These are phyloP conservation scores for Steinernema carpocapsae DNA, from an alignment of 2,888 invertebrate genomes.

Conservation along the genomic window DNA sequence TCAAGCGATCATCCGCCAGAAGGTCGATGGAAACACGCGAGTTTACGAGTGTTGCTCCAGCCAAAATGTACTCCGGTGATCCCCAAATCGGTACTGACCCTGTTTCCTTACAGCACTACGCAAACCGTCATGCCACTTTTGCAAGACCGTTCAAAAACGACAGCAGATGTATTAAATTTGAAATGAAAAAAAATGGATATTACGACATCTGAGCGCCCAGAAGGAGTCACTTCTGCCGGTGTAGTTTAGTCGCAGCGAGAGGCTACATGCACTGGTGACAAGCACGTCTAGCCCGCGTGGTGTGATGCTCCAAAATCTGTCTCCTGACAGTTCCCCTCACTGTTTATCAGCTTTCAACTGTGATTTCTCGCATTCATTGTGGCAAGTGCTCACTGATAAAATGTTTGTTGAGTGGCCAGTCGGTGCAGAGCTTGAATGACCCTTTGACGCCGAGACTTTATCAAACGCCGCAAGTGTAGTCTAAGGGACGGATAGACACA, in stretches of 20 bases:
- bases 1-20: not conserved
- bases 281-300: not conserved
- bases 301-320: not conserved
- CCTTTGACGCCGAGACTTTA: too few relatives aligned
- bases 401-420: too few relatives aligned
- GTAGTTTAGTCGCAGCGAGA: constrained; percentile 3
- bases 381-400: too few relatives aligned
- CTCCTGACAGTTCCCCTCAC: not conserved
- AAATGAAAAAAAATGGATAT: not conserved
- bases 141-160: not conserved
- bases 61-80: not conserved
- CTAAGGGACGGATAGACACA: not conserved
- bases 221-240: not conserved
- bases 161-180: not conserved
- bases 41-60: constrained; percentile 10
- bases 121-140: constrained; percentile 5
- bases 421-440: too few relatives aligned
- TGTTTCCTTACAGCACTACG: constrained; percentile 8
- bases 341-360: not conserved
- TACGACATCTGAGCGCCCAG: not conserved
- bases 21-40: not conserved
- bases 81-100: not conserved
- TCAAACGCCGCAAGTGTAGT: too few relatives aligned
- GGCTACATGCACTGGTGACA: too few relatives aligned
- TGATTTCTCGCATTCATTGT: not conserved